Conservation (phyloP, 2,888 invertebrate species). For the Cosmia trapezina region DNA sequence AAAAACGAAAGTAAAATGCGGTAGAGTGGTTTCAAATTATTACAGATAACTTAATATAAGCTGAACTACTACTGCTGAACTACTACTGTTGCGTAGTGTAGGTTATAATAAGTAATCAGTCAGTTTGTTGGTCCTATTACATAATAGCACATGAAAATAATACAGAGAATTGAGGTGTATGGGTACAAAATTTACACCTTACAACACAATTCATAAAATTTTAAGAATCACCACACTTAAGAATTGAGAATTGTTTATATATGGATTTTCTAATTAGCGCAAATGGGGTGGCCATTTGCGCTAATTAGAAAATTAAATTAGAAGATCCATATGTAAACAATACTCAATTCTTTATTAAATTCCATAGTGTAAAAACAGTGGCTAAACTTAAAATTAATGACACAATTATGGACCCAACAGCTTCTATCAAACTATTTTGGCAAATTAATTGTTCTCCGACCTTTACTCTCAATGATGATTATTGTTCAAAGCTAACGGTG, state of each 20-base stretch:
- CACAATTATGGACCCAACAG: not conserved
- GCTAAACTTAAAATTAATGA: too few relatives aligned
- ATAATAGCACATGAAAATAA: not conserved
- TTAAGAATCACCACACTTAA: not conserved
- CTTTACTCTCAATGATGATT: conserved; percentile 58
- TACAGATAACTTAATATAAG: too few relatives aligned
- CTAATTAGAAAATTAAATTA: conserved; percentile 51
- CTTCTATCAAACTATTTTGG: conserved; percentile 50
- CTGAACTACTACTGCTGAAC: too few relatives aligned
- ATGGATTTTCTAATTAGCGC: too few relatives aligned
- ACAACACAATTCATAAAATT: not conserved
- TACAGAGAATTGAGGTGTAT: not conserved
- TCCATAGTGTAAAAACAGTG: too few relatives aligned
- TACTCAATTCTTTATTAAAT: too few relatives aligned
- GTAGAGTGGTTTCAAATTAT: not conserved
- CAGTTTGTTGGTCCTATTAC: not conserved
- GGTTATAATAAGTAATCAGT: not conserved
- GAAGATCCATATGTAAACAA: conserved; percentile 31
- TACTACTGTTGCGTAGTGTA: not conserved
- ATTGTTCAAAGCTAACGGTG: conserved; percentile 61
- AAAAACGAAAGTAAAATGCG: conserved; percentile 23
- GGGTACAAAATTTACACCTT: not conserved
- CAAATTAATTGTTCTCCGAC: conserved; percentile 59
- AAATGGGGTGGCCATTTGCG: too few relatives aligned
- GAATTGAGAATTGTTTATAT: too few relatives aligned